A percentile compares a stretch with the other conserved stretches of the same genome.
Evolutionary conservation across 1,140 invertebrate species (phyloP).

Genomic region (Cyphomyrmex costatus): DNA sequence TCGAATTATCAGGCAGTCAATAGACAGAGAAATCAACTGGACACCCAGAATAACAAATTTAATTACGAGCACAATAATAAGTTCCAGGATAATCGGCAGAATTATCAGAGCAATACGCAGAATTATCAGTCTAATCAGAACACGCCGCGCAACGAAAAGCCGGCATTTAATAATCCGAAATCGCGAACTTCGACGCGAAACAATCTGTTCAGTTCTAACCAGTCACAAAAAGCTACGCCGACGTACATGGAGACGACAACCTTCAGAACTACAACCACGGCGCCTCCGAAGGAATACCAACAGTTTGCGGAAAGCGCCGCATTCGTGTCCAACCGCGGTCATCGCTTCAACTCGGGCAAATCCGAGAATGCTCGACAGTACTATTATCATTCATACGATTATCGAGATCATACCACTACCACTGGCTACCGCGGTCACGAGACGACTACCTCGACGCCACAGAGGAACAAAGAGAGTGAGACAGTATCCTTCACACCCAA

Average conservation of each 20-base stretch:
- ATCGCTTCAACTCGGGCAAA: constrained; percentile 81
- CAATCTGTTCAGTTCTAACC: constrained; percentile 51
- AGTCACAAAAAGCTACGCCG: constrained; percentile 73
- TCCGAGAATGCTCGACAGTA: constrained; percentile 76
- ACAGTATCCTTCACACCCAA: constrained; percentile 53
- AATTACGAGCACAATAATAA: constrained; percentile 74
- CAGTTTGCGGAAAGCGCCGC: constrained; percentile 91
- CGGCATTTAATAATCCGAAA: constrained; percentile 71
- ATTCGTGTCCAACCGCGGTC: constrained; percentile 88
- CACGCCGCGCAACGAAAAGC: constrained; percentile 75
- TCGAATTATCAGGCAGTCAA: constrained; percentile 71
- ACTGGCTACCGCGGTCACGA: constrained; percentile 50
- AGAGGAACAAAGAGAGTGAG: constrained; percentile 44
- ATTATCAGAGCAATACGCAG: constrained; percentile 73
- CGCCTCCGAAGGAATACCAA: constrained; percentile 89
- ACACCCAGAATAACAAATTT: constrained; percentile 73
- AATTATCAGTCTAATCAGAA: constrained; percentile 76
- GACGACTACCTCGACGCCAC: constrained; percentile 43
- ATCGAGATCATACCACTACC: constrained; percentile 45
- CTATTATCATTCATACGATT: constrained; percentile 72
- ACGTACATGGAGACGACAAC: constrained; percentile 84
- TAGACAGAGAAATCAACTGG: constrained; percentile 77
- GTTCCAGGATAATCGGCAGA: constrained; percentile 69
- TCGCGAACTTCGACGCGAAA: constrained; percentile 74
- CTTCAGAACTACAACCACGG: constrained; percentile 81